These are phyloP conservation scores for Esox lucius DNA, from an alignment of 2,797 vertebrate species.

Conservation along the genomic window DNA sequence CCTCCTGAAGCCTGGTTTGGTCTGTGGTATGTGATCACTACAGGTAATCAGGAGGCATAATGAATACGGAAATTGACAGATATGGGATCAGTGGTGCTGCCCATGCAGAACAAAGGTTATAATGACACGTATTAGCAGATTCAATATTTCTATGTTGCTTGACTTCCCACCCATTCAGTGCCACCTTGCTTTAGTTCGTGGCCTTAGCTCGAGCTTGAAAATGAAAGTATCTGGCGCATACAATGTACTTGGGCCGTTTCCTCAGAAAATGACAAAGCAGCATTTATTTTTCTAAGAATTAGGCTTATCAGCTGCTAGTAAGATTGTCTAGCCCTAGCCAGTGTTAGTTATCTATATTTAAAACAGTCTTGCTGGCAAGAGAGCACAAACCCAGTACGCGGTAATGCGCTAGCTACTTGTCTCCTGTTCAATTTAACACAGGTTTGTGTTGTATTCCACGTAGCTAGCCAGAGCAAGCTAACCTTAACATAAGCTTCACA, in stretches of 20 bases:
- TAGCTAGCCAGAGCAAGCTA: not conserved
- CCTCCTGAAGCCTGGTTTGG: no score
- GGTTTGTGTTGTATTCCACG: not conserved
- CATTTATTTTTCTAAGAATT: not conserved
- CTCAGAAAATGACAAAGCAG: not conserved
- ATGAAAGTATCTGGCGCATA: not conserved
- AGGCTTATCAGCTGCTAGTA: not conserved
- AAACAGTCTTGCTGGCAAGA: no score
- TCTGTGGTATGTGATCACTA: no score
- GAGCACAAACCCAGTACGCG: no score
- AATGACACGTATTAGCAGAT: no score
- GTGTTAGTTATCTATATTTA: not conserved
- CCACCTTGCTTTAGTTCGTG: conserved; percentile 36
- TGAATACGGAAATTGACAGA: no score
- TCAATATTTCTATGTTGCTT: not conserved
- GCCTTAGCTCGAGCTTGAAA: not conserved
- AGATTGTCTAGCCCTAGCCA: not conserved
- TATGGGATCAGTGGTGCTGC: no score
- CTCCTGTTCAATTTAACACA: not conserved
- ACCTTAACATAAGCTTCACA: not conserved
- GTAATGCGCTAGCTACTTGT: no score
- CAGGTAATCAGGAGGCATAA: no score
- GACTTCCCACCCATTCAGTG: conserved; percentile 30
- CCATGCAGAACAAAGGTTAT: no score
- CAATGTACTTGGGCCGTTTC: not conserved